Conservation (phyloP, 2,113 vertebrate species). For the Pangasianodon hypophthalmus region DNA sequence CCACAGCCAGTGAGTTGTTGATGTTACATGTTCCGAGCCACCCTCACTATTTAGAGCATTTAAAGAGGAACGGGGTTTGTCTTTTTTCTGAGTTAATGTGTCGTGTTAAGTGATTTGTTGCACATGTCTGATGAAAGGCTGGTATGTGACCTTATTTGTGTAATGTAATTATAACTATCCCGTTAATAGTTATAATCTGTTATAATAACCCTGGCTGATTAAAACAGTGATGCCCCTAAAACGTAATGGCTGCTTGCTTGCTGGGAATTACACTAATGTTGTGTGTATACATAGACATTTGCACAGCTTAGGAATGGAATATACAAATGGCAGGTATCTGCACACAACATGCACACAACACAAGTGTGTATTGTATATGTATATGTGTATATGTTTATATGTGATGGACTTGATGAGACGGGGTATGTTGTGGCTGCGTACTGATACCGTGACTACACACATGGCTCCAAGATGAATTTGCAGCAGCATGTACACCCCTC, state of each 20-base stretch:
- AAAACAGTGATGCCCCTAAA: neutral
- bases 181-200: too few species aligned
- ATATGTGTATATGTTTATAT: neutral
- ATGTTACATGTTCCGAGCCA: neutral
- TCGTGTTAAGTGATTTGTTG: neutral
- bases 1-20: slow-evolving; percentile 18
- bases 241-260: neutral
- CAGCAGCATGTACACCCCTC: neutral
- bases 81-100: neutral
- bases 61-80: neutral
- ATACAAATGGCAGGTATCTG: neutral
- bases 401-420: neutral
- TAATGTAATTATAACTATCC: too few species aligned
- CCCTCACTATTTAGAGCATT: neutral
- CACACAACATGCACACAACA: neutral
- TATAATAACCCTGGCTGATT: neutral
- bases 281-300: slow-evolving; percentile 4
- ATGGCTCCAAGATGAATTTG: neutral
- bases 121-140: neutral
- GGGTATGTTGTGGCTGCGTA: neutral
- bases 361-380: neutral
- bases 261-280: neutral
- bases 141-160: neutral
- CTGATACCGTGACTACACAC: neutral
- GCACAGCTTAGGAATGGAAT: neutral